phyloP scores from a whole-genome alignment of 2,797 vertebrate genomes.

The Enteromius anoplus region DNA sequence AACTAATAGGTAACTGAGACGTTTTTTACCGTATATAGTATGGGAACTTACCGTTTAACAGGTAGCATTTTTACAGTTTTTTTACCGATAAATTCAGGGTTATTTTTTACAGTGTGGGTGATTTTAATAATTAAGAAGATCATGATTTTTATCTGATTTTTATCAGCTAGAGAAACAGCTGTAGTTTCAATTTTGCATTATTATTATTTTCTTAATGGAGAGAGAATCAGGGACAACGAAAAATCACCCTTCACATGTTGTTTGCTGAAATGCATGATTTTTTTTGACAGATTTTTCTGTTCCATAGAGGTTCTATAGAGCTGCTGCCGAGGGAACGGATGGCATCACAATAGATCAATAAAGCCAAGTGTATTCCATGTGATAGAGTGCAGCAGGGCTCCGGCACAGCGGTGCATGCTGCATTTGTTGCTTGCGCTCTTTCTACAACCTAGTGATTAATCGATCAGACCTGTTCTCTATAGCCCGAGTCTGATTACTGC shows the following conservation, averaged over 20 bases:
- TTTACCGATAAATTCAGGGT: too few relatives aligned
- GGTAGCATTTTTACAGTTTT: too few relatives aligned
- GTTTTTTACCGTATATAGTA: too few relatives aligned
- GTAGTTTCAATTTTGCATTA: background rate
- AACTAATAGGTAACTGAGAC: too few relatives aligned
- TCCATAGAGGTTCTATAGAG: slow-evolving; percentile 36
- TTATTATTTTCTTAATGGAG: background rate
- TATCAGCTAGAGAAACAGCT: background rate
- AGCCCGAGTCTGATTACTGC: slow-evolving; percentile 21
- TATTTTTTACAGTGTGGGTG: too few relatives aligned
- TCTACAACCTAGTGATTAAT: slow-evolving; percentile 49
- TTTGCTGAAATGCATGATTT: slow-evolving; percentile 32
- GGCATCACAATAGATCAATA: slow-evolving; percentile 55
- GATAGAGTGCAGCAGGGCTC: slow-evolving; percentile 34
- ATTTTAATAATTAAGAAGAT: background rate
- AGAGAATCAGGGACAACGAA: slow-evolving; percentile 38
- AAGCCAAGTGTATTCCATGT: slow-evolving; percentile 31
- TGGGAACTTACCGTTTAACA: too few relatives aligned
- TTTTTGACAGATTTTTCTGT: slow-evolving; percentile 48
- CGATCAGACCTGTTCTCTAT: slow-evolving; percentile 32
- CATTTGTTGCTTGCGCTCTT: slow-evolving; percentile 41
- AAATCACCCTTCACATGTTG: slow-evolving; percentile 14
- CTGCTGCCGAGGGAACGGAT: slow-evolving; percentile 33
- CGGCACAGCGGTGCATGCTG: slow-evolving; percentile 33
- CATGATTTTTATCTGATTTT: background rate